Base-by-base conservation (phyloP, 2,113 vertebrate species). In the Vireo altiloquus region DNA sequence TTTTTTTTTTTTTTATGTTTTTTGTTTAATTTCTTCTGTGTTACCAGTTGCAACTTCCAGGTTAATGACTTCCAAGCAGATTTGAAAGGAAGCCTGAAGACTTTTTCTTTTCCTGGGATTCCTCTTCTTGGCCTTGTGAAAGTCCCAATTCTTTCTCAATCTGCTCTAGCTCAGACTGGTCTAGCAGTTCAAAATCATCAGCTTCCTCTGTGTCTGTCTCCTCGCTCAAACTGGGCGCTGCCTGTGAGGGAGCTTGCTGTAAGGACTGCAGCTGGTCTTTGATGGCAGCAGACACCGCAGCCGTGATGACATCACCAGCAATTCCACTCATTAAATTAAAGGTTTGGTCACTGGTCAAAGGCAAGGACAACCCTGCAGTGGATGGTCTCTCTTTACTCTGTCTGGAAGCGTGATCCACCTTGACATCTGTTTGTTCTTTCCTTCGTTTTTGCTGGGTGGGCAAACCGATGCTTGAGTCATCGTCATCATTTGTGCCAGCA, bases 151-250 rank as follows among this genome's bases (percentile, higher is more conserved):
- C 99, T n/a, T 97, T 98, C 94, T 99, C 99, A 92, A 99, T 98
- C 68, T 99, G 99, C 97, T 99, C 99, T 82, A 99, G 98, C 98
- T 99, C 99, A 12, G 99, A 99, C 97, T 99, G 99, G 96, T 99
- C 99, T 95, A 99, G 98, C 93, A 99, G 98, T 98, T 99, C 99
- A 97, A 99, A 99, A 98, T 99, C 99, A 96, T 99, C 98, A 8
- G 86, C 99, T 81, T 99, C 98, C 52, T 99, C 99, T 14, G 98
- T 98, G 97, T 99, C 99, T 59, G 99, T 99, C 88, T 99, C 99
- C 89, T 99, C 98, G 0, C 82, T 97, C 27, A 95, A 69, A 84
- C 95, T 97, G 87, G 97, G 94, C 1, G 46, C 95, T 18, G 96
- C 90, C 10, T 91, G 97, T 9, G 96, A 72, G 15, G 97, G 93